Conservation (phyloP, 2,113 vertebrate species). For the Lipotes vexillifer region DNA sequence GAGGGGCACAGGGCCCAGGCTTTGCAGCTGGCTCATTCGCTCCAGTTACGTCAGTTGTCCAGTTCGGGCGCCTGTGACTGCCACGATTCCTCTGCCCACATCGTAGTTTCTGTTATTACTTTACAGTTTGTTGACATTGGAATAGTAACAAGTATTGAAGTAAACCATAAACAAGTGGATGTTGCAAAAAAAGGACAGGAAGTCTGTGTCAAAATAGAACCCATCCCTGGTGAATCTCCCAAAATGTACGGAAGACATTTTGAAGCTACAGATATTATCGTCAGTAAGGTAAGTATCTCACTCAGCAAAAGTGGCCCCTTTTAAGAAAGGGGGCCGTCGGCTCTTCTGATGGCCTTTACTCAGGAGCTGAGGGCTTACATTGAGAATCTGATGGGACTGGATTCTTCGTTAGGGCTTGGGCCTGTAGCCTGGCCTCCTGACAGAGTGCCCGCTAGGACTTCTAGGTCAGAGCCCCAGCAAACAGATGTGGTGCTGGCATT, state of each 20-base stretch:
- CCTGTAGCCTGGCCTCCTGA: neutral
- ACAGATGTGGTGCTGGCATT: neutral
- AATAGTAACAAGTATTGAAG: constrained; percentile 96
- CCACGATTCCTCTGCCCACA: neutral
- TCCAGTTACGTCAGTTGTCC: neutral
- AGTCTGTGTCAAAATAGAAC: constrained; percentile 97
- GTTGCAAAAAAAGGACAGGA: constrained; percentile 97
- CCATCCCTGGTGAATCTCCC: constrained; percentile 96
- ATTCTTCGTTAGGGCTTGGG: too few relatives aligned
- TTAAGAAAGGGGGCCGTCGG: neutral
- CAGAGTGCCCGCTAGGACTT: neutral
- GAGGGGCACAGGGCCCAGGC: too few relatives aligned
- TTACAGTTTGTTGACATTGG: constrained; percentile 97
- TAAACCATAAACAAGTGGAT: constrained; percentile 96
- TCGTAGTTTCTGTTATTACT: neutral
- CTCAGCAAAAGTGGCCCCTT: neutral
- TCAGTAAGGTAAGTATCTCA: constrained; percentile 91
- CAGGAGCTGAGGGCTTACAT: neutral
- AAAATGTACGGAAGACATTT: constrained; percentile 99
- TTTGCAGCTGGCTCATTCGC: neutral
- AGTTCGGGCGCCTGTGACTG: too few relatives aligned
- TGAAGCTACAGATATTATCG: constrained; percentile 94
- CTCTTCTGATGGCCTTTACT: too few relatives aligned
- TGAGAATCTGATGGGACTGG: neutral
- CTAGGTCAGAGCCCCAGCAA: rapidly evolving